A percentile compares a stretch with the other conserved stretches of the same genome.
Evolutionary conservation across 2,797 vertebrate species (phyloP).

Genomic region (Cynopterus sphinx): DNA sequence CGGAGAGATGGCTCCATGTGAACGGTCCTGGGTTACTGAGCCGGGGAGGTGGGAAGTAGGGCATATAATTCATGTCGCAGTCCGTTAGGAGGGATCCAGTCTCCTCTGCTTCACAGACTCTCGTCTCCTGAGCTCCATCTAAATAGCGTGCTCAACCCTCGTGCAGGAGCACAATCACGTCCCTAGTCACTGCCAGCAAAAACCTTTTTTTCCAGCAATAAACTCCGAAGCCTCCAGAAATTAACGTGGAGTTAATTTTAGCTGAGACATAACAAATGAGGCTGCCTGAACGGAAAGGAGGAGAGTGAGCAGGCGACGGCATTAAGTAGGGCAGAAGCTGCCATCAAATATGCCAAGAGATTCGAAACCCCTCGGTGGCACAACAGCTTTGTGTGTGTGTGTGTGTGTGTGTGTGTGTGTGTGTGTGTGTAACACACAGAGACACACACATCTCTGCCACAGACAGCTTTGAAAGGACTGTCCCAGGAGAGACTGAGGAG

Average conservation of each 20-base stretch:
- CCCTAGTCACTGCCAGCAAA: constrained; percentile 56
- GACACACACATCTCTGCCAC: not conserved
- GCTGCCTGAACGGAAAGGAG: not conserved
- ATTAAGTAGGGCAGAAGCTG: constrained; percentile 38
- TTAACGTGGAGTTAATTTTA: constrained; percentile 64
- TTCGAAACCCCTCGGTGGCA: not conserved
- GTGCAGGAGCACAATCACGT: constrained; percentile 55
- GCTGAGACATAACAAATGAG: constrained; percentile 65
- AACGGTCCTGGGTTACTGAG: constrained; percentile 61
- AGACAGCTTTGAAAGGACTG: not conserved
- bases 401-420: not conserved
- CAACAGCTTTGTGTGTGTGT: not conserved
- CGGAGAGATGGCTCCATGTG: constrained; percentile 62
- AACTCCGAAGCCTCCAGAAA: constrained; percentile 61
- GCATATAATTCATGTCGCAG: constrained; percentile 68
- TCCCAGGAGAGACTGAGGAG: not conserved
- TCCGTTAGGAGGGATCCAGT: constrained; percentile 69
- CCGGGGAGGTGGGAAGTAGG: constrained; percentile 71
- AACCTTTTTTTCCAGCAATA: constrained; percentile 56
- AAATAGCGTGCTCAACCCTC: constrained; percentile 63
- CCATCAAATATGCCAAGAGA: not conserved
- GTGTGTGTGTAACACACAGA: not conserved
- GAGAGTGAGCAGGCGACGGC: constrained; percentile 3
- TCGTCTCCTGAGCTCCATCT: constrained; percentile 74
- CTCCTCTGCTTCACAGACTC: constrained; percentile 74